Conservation (phyloP, 2,797 vertebrate species). For the Danionella dracula region DNA sequence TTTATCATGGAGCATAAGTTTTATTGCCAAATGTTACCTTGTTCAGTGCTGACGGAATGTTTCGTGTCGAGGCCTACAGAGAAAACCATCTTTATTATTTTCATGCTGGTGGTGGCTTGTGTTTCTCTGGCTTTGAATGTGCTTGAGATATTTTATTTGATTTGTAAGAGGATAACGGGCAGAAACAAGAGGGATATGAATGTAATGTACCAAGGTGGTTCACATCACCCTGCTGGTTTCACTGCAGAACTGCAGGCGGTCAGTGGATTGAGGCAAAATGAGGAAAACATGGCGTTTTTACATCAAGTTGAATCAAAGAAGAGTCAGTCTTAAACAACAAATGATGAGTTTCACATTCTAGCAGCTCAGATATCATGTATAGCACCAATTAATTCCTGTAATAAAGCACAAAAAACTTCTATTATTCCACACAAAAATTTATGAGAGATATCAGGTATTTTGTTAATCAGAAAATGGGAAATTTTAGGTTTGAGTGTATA, state of each 20-base stretch:
- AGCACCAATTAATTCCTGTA: too few relatives aligned
- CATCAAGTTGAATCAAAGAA: neutral
- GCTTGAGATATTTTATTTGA: slow-evolving; percentile 71
- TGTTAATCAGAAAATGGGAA: too few relatives aligned
- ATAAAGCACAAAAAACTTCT: too few relatives aligned
- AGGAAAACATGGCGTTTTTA: slow-evolving; percentile 12
- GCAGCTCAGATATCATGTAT: too few relatives aligned
- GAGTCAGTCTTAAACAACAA: too few relatives aligned
- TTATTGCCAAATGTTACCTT: slow-evolving; percentile 68
- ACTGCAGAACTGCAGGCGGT: neutral
- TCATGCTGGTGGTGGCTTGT: slow-evolving; percentile 82
- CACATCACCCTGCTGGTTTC: neutral
- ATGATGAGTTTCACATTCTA: too few relatives aligned
- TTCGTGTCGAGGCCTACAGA: slow-evolving; percentile 85
- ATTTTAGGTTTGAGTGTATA: too few relatives aligned
- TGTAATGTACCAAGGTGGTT: neutral
- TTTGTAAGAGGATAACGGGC: slow-evolving; percentile 39
- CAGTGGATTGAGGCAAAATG: slow-evolving; percentile 21
- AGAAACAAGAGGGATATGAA: neutral
- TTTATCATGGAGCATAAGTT: slow-evolving; percentile 68
- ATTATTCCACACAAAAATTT: too few relatives aligned
- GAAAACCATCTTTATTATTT: slow-evolving; percentile 86
- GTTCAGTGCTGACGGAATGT: slow-evolving; percentile 69
- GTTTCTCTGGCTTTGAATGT: slow-evolving; percentile 81
- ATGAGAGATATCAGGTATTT: too few relatives aligned